phyloP scores from a whole-genome alignment of 2,113 vertebrate species.

The Pterophyllum scalare region DNA sequence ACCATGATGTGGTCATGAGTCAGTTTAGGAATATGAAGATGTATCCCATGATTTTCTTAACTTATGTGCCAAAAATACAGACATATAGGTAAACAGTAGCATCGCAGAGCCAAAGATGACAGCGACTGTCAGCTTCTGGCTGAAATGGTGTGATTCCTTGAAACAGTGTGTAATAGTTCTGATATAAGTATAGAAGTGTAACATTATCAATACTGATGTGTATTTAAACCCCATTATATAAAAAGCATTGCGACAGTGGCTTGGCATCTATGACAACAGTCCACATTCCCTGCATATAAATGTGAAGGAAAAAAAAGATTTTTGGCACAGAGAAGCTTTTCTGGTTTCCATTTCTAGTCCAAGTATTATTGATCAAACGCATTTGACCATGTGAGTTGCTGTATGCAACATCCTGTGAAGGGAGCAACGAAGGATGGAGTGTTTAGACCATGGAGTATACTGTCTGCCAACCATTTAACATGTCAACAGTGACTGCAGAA shows the following conservation, averaged over 20 bases:
- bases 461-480: not conserved
- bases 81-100: not conserved
- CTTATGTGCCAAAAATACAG: not conserved
- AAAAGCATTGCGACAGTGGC: not conserved
- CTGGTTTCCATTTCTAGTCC: not conserved
- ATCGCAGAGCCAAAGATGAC: too few species aligned
- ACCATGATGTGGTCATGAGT: not conserved
- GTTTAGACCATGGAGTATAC: not conserved
- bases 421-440: not conserved
- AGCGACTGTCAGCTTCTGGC: too few species aligned
- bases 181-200: not conserved
- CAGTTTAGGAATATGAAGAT: not conserved
- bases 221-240: not conserved
- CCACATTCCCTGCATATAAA: not conserved
- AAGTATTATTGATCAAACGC: not conserved
- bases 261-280: not conserved
- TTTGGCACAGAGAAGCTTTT: not conserved
- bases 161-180: too few species aligned
- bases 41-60: not conserved
- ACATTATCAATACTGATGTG: not conserved
- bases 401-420: rapidly evolving
- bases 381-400: not conserved
- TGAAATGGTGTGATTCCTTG: too few species aligned
- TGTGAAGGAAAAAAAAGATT: not conserved
- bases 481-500: not conserved